Base-by-base conservation (phyloP, 92 coral and sea anemone genomes). In the Heteractis magnifica region DNA sequence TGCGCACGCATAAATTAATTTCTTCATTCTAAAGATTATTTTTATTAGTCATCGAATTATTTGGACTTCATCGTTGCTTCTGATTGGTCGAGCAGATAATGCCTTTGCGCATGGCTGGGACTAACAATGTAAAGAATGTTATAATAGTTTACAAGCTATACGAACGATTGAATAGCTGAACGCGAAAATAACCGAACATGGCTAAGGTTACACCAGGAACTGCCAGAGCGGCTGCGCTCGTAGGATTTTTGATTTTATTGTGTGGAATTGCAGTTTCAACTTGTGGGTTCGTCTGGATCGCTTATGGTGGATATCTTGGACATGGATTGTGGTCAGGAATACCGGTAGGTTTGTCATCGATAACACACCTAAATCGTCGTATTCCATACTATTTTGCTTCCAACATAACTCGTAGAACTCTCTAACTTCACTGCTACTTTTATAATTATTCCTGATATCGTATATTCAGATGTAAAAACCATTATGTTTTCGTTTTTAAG, bases 281-380 rank as follows among this genome's bases (percentile, higher is more conserved):
- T 62, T 84, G 88, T 52, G 91, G 91, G 34, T 52, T 82, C 19
- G 75, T 88, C 18, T 88, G 91, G 91, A 4, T 84, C 3, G 75
- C 76, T n/a, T 80, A 72, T 80, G 88, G 82, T 20, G 86, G 86
- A 51, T 83, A 76, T 10, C 82, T 62, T 12, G 91, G 88, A 15
- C 88, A 88, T 44, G 91, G 91, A 71, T 56, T 88, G 16, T 88
- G 91, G 91, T 88, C 91, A 0, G 91, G 91, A 34, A 78, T 88
- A 48, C 85, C 78, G 76, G 91, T 88, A 65, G 56, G 91, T 88
- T 49, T 65, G 34, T 21, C 10, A 14, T 68, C 73, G 11, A 20
- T 19, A 20, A 59, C 52, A 20, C 82, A 53, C 64, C 82, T 78
- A 78, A 44, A 5, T 59, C 62, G 53, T 34, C 15, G 79, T 76